A percentile compares a stretch with the other conserved stretches of the same genome.
Conservation (phyloP, 2,797 vertebrate species). For the Spea hammondii region DNA sequence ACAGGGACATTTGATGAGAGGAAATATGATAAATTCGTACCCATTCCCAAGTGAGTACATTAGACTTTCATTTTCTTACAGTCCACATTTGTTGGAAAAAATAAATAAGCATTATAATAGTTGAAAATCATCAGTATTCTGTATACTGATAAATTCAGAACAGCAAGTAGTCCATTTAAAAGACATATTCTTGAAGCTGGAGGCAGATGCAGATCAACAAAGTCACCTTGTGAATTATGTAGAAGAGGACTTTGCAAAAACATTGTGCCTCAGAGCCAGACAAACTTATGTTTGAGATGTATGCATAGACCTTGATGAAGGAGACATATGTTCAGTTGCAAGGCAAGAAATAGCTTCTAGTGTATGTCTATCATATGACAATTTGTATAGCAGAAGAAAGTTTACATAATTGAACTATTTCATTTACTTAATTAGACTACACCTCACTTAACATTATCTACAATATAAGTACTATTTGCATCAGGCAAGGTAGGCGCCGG, state of each 20-base stretch:
- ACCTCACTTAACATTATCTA: no score
- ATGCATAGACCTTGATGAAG: slow-evolving; percentile 6
- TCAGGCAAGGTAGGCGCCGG: no score
- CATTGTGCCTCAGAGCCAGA: neutral
- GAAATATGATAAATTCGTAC: no score
- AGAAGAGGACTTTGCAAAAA: neutral
- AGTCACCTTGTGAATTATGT: slow-evolving; percentile 17
- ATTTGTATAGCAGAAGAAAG: no score
- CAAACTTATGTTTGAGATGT: slow-evolving; percentile 4
- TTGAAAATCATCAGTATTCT: neutral
- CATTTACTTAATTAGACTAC: neutral
- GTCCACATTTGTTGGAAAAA: neutral
- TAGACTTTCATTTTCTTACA: no score
- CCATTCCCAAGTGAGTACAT: no score
- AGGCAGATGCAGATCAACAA: slow-evolving; percentile 6
- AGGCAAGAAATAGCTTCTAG: neutral
- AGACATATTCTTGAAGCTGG: neutral
- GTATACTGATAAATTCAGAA: neutral
- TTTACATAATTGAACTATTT: neutral
- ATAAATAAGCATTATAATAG: neutral
- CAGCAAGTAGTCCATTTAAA: slow-evolving; percentile 13
- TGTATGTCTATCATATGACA: neutral
- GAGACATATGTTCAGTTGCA: neutral
- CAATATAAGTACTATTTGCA: no score
- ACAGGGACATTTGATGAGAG: no score